Base-by-base conservation (phyloP, 2,113 vertebrate species). In the Sturnira hondurensis region DNA sequence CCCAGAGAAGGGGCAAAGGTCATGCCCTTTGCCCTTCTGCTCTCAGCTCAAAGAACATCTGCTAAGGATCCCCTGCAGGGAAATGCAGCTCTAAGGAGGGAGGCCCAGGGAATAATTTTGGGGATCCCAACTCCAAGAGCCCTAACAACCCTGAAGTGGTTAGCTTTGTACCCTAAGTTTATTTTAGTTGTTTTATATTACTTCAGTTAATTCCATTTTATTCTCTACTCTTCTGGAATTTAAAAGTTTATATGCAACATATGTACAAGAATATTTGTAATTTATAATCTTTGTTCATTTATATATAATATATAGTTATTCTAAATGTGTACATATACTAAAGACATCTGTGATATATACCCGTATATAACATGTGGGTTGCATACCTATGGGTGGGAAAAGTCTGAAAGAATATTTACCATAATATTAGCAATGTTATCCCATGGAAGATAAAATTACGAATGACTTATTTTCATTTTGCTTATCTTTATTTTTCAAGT, bases 11-110 rank as follows among this genome's bases (percentile, higher is more conserved):
- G 89, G 85, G 73, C 93, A 97, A 83, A 70, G 93, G 88, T 94
- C 97, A 91, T 36, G 73, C 22, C 82, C 94, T 95, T 93, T 97
- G 86, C 91, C 88, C 94, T 92, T 90, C 65, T 93, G 50, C 85
- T 96, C 82, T 96, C 45, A 65, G 77, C 95, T 96, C 94, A 97
- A 95, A 97, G 73, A 41, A 96, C 96, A 97, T 96, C 97, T 97
- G 97, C 94, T 91, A 93, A 96, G 94, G 95, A 91, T 97, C 43
- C 96, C 97, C 97, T 95, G 88, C 33, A 92, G 97, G 93, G 94
- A 95, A 92, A 96, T 92, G 22, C 3, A 78, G 89, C 89, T 93
- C 76, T 93, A 54, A 85, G 94, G 73, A 92, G 43, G 22, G 65
- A 93, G 54, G 47, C 93, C 70, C 77, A 74, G 71, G 24, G 74